Evolutionary conservation across 2,888 invertebrate species (phyloP).

Genomic region (Amphipoea lucens): DNA sequence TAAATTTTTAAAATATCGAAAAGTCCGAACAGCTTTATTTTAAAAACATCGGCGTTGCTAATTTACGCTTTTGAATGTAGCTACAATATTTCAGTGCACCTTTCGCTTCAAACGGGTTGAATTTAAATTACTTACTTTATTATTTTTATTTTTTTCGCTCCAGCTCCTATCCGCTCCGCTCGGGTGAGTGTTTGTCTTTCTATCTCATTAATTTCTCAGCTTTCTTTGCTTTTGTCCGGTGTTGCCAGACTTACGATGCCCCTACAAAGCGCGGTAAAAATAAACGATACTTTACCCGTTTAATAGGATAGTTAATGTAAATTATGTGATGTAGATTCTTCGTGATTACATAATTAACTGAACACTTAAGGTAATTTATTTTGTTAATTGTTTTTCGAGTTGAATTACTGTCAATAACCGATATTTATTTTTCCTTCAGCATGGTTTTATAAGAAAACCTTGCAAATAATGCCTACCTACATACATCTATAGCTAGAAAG

Average conservation of each 20-base stretch:
- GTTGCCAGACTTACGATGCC: constrained; percentile 38
- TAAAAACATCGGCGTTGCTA: constrained; percentile 7
- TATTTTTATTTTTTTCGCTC: constrained; percentile 45
- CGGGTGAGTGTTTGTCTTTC: constrained; percentile 59
- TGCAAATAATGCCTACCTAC: background rate
- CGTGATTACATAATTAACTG: constrained; percentile 14
- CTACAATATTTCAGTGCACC: constrained; percentile 39
- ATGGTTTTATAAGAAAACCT: background rate
- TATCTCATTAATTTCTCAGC: constrained; percentile 57
- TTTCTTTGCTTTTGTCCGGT: constrained; percentile 55
- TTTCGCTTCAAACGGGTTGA: constrained; percentile 43
- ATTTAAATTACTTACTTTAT: constrained; percentile 56
- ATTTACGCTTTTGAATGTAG: constrained; percentile 22
- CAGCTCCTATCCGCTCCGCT: constrained; percentile 28
- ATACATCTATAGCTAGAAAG: background rate
- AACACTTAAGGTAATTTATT: too few species aligned
- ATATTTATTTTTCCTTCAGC: background rate
- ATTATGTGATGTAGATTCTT: constrained; percentile 20
- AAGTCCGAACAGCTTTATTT: background rate
- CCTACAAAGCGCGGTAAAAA: constrained; percentile 31
- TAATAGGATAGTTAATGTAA: constrained; percentile 37
- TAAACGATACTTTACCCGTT: constrained; percentile 24
- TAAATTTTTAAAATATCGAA: background rate
- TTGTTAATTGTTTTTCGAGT: background rate
- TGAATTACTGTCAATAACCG: background rate